phyloP scores from a whole-genome alignment of 2,888 invertebrate genomes.

The Malthinus seriepunctatus region DNA sequence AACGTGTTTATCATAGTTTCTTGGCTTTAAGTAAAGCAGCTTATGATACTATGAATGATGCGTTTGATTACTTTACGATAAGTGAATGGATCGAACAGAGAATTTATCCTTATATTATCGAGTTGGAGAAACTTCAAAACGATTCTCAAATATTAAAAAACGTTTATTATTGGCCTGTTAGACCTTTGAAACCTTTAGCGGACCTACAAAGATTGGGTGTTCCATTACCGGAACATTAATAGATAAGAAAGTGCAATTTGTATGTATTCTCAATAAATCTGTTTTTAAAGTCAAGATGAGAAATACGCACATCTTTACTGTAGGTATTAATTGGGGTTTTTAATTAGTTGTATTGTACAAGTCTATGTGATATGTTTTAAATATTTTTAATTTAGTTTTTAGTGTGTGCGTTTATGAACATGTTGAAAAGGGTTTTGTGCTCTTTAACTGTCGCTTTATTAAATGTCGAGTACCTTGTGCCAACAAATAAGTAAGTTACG shows the following conservation, averaged over 20 bases:
- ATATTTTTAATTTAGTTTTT: constrained; percentile 13
- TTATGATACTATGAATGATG: constrained; percentile 60
- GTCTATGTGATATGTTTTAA: constrained; percentile 18
- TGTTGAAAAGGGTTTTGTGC: no score
- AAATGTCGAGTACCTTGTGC: no score
- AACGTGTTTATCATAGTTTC: constrained; percentile 62
- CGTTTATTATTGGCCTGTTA: constrained; percentile 61
- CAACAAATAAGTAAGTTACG: no score
- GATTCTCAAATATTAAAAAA: constrained; percentile 58
- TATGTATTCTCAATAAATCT: constrained; percentile 13
- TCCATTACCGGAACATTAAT: constrained; percentile 37
- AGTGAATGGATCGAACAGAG: constrained; percentile 70
- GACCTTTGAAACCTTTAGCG: constrained; percentile 60
- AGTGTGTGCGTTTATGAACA: background rate
- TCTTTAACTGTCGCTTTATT: no score
- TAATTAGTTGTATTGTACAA: constrained; percentile 3
- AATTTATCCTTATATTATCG: constrained; percentile 60
- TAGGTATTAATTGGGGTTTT: background rate
- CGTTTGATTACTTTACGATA: constrained; percentile 64
- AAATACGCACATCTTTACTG: background rate
- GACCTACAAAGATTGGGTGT: constrained; percentile 57
- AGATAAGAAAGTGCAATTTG: no score
- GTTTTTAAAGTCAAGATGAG: constrained; percentile 4
- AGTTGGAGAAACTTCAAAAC: constrained; percentile 60
- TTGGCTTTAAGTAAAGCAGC: constrained; percentile 59